Conservation (phyloP, 1,140 invertebrate species). For the Pomacea maculata region DNA sequence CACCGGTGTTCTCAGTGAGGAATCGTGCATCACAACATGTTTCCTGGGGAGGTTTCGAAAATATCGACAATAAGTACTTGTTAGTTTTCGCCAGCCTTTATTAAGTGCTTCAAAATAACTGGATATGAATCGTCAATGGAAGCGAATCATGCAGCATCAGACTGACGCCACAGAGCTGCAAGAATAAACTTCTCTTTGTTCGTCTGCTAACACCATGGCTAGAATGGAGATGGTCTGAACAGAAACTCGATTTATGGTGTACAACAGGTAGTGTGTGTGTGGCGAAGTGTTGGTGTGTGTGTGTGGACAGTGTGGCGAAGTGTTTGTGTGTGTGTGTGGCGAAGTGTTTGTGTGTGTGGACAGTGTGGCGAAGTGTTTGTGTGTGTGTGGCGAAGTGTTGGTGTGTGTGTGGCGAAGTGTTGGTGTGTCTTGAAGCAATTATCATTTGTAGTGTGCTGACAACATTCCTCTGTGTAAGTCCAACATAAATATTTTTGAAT, state of each 20-base stretch:
- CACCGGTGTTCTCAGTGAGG: no score
- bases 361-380: not conserved
- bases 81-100: no score
- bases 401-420: not conserved
- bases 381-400: slow-evolving; percentile 8
- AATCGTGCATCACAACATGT: no score
- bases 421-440: no score
- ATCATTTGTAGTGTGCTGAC: no score
- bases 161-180: not conserved
- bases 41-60: no score
- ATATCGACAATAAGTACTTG: no score
- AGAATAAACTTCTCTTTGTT: not conserved
- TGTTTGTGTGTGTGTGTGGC: slow-evolving; percentile 14
- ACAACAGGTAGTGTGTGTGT: not conserved
- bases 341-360: slow-evolving; percentile 1
- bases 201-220: not conserved
- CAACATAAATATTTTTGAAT: no score
- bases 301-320: not conserved
- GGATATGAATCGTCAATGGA: not conserved
- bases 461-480: no score
- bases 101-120: not conserved
- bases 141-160: not conserved
- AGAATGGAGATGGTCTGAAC: not conserved
- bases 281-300: not conserved
- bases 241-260: not conserved